Percentiles rank a stretch among this genome's conserved stretches.
phyloP scores from a whole-genome alignment of 2,113 vertebrate species.

The Charina bottae region DNA sequence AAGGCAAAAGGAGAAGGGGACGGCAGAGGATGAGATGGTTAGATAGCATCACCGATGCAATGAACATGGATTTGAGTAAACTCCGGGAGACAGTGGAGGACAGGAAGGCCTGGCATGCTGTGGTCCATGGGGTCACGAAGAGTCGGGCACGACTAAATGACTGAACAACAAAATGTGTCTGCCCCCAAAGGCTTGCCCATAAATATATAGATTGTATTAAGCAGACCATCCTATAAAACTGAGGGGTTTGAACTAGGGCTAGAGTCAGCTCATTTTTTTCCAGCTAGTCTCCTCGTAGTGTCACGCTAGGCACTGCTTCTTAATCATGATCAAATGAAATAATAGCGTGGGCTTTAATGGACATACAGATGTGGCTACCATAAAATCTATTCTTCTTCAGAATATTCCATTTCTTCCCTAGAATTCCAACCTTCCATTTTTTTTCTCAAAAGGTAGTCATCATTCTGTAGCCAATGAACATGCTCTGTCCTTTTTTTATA shows the following conservation, averaged over 20 bases:
- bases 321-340: background rate
- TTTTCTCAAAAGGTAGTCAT: background rate
- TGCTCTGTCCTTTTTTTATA: background rate
- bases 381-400: background rate
- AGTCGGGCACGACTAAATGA: no score
- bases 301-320: background rate
- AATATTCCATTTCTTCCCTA: background rate
- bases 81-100: no score
- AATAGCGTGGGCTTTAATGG: background rate
- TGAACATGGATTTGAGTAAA: no score
- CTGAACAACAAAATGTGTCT: no score
- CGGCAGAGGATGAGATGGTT: no score
- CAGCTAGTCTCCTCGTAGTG: background rate
- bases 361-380: background rate
- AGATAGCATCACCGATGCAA: no score
- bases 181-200: background rate
- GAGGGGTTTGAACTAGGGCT: no score
- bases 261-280: no score
- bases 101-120: no score
- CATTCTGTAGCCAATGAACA: background rate
- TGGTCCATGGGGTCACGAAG: no score
- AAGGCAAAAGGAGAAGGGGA: no score
- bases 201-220: background rate
- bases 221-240: no score
- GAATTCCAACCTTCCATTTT: background rate